Base-by-base conservation (phyloP, 2,888 invertebrate genomes). In the Cenopis cana region DNA sequence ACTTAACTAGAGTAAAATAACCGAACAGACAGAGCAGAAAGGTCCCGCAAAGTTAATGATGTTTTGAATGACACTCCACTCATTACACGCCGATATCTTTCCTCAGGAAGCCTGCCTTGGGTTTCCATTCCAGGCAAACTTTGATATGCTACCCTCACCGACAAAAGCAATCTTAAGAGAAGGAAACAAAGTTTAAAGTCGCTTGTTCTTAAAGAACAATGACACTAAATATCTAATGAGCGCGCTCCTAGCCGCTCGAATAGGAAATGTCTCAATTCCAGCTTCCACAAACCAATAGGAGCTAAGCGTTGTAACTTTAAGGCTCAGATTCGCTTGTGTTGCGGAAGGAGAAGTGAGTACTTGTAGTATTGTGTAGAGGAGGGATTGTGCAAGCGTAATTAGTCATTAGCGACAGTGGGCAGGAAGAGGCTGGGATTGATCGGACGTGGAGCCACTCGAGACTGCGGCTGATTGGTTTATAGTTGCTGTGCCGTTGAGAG, bases 51-150 rank as follows among this genome's bases (percentile, higher is more conserved):
- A 87, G 88, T 90, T 90, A 91, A 91, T 85, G 88, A 90, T 83
- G 88, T 89, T 90, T 88, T 89, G 89, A 91, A 90, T 88, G 85
- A 87, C 87, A 88, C 90, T 90, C 90, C 86, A 88, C 90, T 90
- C 90, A 91, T 91, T 91, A 91, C 86, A 83, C 79, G 82, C 85
- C 89, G 87, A 88, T 90, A 89, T 89, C 90, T 89, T 89, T 88
- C 87, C 88, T 85, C 81, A 84, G 86, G 87, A 88, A 90, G 81
- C 84, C 81, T 81, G 76, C 77, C 76, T 78, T 74, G 78, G 78
- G 80, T 81, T 81, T 79, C 82, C 24, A 24, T 24, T 24, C 24
- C 81, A 85, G 84, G 82, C 82, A 79, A 76, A 79, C 84, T 77
- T 85, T 85, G 82, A 81, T 81, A 78, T 76, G 74, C 33, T 55